Evolutionary conservation across 2,797 vertebrate genomes (phyloP).

Genomic region (Decapterus maruadsi): DNA sequence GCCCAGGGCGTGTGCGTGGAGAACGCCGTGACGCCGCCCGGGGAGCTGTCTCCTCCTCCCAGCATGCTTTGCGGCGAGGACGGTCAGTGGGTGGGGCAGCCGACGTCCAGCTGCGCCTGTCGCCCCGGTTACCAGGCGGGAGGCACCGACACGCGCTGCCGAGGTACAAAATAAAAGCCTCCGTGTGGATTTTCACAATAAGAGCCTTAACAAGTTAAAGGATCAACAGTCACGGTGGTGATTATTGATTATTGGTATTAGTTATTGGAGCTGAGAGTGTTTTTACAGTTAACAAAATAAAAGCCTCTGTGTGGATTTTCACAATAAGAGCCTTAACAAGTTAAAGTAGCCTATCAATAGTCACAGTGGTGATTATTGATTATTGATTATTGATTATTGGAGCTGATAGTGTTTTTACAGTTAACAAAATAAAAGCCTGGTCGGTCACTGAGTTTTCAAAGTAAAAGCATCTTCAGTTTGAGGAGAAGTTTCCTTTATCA

Average conservation of each 20-base stretch:
- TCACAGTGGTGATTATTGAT: background rate
- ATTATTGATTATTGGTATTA: background rate
- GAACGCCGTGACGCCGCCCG: slow-evolving; percentile 76
- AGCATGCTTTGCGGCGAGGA: slow-evolving; percentile 91
- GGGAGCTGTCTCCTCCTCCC: slow-evolving; percentile 76
- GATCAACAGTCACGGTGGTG: background rate
- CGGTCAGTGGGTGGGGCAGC: slow-evolving; percentile 90
- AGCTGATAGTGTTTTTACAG: too few relatives aligned
- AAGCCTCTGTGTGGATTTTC: background rate
- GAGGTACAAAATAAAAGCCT: slow-evolving; percentile 68
- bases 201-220: background rate
- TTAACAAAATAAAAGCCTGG: slow-evolving; percentile 1
- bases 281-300: too few relatives aligned
- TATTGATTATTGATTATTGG: background rate
- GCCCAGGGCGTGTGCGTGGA: slow-evolving; percentile 88
- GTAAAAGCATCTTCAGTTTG: slow-evolving; percentile 5
- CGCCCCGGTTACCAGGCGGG: slow-evolving; percentile 83
- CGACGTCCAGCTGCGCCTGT: slow-evolving; percentile 85
- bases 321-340: too few relatives aligned
- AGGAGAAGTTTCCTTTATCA: background rate
- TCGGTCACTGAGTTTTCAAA: background rate
- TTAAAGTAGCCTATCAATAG: background rate
- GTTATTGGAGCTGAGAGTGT: background rate
- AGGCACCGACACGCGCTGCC: slow-evolving; percentile 80
- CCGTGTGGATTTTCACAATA: background rate